phyloP scores from a whole-genome alignment of 37 sponge, comb jelly and placozoan species.

The Axinella damicornis region DNA sequence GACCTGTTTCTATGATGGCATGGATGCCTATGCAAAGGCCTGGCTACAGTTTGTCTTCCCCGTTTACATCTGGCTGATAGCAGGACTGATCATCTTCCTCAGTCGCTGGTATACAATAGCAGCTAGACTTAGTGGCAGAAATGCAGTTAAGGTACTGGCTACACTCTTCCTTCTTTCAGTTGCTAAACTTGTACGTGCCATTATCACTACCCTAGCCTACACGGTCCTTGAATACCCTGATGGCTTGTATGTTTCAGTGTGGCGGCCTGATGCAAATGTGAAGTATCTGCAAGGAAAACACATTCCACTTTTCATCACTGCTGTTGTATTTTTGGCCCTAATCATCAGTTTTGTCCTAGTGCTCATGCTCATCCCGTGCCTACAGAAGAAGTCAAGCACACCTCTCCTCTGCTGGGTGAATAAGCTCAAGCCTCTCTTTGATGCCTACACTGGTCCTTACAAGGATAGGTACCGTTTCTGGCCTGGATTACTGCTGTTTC shows the following conservation, averaged over 20 bases:
- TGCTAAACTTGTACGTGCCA: slow-evolving; percentile 20
- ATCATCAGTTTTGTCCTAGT: slow-evolving; percentile 20
- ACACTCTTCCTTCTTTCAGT: slow-evolving; percentile 37
- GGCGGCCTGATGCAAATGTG: slow-evolving; percentile 12
- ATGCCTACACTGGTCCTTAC: slow-evolving; percentile 53
- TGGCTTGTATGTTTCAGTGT: background rate
- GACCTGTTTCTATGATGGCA: slow-evolving; percentile 36
- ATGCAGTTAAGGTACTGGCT: slow-evolving; percentile 35
- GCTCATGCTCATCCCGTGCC: slow-evolving; percentile 7
- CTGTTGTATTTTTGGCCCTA: background rate
- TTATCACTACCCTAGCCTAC: background rate
- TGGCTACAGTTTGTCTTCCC: slow-evolving; percentile 62
- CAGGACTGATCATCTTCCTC: slow-evolving; percentile 1
- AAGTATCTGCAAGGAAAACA: slow-evolving; percentile 4
- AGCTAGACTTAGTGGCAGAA: slow-evolving; percentile 10
- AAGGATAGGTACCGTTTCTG: slow-evolving; percentile 23
- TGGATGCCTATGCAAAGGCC: slow-evolving; percentile 9
- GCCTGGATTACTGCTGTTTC: slow-evolving; percentile 33
- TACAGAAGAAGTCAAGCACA: slow-evolving; percentile 17
- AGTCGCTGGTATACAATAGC: slow-evolving; percentile 4
- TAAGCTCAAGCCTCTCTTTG: slow-evolving; percentile 29
- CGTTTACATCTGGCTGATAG: slow-evolving; percentile 24
- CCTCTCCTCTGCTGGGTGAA: slow-evolving; percentile 1
- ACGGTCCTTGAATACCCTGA: background rate
- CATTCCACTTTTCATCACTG: slow-evolving; percentile 18